Conservation (phyloP, 2,888 invertebrate genomes). For the Caradrina kadenii region DNA sequence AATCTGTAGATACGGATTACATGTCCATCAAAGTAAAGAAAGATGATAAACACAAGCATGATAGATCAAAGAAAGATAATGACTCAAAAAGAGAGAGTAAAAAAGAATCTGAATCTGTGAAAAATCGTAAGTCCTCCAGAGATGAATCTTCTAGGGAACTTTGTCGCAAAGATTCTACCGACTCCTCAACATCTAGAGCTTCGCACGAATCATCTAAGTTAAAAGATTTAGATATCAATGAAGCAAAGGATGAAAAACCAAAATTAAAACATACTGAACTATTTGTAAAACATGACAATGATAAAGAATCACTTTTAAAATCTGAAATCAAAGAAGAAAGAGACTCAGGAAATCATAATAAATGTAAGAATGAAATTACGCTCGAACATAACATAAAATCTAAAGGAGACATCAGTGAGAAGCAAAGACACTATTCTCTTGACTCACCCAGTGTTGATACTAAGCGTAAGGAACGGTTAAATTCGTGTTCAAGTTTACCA, state of each 20-base stretch:
- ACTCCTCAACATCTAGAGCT: constrained; percentile 85
- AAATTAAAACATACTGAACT: constrained; percentile 85
- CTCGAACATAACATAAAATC: constrained; percentile 70
- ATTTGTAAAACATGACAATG: constrained; percentile 86
- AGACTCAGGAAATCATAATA: constrained; percentile 67
- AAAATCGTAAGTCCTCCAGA: constrained; percentile 84
- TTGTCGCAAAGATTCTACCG: constrained; percentile 88
- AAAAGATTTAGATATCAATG: constrained; percentile 81
- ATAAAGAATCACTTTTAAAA: constrained; percentile 83
- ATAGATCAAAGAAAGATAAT: constrained; percentile 81
- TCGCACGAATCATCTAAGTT: constrained; percentile 85
- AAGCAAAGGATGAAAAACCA: constrained; percentile 82
- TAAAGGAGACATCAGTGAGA: constrained; percentile 81
- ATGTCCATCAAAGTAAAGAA: constrained; percentile 76
- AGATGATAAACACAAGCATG: constrained; percentile 88
- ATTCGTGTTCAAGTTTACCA: constrained; percentile 91
- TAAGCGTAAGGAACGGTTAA: constrained; percentile 91
- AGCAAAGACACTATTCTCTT: constrained; percentile 87
- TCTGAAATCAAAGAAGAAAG: constrained; percentile 89
- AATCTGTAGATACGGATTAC: constrained; percentile 73
- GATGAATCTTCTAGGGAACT: constrained; percentile 85
- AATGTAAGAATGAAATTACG: constrained; percentile 71
- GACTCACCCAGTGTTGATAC: constrained; percentile 85
- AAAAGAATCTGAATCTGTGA: constrained; percentile 80
- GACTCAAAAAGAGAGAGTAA: constrained; percentile 85